phyloP scores from a whole-genome alignment of 2,888 invertebrate genomes.

The Ormyrus pomaceus region DNA sequence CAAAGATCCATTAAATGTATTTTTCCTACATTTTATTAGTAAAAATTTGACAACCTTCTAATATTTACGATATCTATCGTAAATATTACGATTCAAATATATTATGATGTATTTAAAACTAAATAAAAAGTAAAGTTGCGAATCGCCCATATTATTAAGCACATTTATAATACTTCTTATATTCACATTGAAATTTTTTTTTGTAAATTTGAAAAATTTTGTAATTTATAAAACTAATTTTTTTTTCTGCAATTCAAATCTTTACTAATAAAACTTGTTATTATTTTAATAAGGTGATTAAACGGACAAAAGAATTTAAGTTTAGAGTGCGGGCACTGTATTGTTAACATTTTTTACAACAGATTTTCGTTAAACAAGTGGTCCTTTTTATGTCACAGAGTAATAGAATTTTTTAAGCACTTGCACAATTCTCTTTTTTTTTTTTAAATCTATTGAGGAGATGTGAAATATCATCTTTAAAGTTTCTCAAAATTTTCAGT shows the following conservation, averaged over 20 bases:
- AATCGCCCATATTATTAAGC: neutral
- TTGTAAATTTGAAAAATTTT: neutral
- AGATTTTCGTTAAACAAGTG: slow-evolving; percentile 48
- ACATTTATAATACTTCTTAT: neutral
- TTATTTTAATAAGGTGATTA: slow-evolving; percentile 35
- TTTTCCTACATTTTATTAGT: slow-evolving; percentile 15
- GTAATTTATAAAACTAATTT: slow-evolving; percentile 3
- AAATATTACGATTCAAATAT: neutral
- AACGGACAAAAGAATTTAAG: slow-evolving; percentile 25
- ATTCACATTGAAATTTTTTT: neutral
- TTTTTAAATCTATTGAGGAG: slow-evolving; percentile 1
- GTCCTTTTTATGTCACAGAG: slow-evolving; percentile 34
- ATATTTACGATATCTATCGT: no score
- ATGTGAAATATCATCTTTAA: no score
- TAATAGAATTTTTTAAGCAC: slow-evolving; percentile 28
- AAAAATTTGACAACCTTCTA: neutral
- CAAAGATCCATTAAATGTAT: no score
- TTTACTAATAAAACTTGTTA: slow-evolving; percentile 21
- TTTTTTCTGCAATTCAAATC: slow-evolving; percentile 1
- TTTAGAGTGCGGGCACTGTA: slow-evolving; percentile 50
- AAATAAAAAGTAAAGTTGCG: neutral
- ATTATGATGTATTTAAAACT: neutral
- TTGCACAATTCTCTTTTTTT: slow-evolving; percentile 6
- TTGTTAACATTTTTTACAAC: slow-evolving; percentile 48
- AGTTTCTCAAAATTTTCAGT: no score